A percentile compares a stretch with the other conserved stretches of the same genome.
Conservation (phyloP, 2,888 invertebrate genomes). For the Mesorhabditis spiculigera region DNA sequence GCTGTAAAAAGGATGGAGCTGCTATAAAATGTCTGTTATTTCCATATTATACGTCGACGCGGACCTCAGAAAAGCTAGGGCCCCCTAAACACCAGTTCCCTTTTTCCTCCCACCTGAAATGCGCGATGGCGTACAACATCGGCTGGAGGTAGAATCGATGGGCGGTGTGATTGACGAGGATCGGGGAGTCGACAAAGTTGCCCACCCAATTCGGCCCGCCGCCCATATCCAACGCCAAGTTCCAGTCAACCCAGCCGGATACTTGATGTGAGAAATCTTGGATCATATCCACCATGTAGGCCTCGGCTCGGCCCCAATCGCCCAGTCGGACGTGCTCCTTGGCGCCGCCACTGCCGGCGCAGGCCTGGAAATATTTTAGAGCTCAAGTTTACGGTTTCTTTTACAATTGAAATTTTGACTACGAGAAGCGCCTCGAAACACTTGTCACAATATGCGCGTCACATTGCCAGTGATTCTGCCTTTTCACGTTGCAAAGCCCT, state of each 20-base stretch:
- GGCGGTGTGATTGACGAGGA: slow-evolving; percentile 65
- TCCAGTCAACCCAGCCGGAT: slow-evolving; percentile 87
- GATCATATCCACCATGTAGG: slow-evolving; percentile 66
- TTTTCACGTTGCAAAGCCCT: no score
- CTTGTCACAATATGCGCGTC: no score
- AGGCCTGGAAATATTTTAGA: slow-evolving; percentile 36
- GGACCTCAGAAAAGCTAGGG: no score
- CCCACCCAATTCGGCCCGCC: slow-evolving; percentile 81
- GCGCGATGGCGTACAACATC: slow-evolving; percentile 79
- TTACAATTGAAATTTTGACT: no score
- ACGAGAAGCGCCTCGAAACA: no score
- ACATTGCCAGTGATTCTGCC: no score
- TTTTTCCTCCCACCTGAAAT: slow-evolving; percentile 68
- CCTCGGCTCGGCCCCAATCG: slow-evolving; percentile 73
- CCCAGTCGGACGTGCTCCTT: slow-evolving; percentile 68
- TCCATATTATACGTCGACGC: no score
- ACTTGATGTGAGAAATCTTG: slow-evolving; percentile 75
- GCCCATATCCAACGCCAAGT: slow-evolving; percentile 71
- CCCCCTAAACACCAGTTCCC: no score
- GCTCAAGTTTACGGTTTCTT: neutral
- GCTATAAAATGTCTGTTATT: no score
- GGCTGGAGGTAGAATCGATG: slow-evolving; percentile 82
- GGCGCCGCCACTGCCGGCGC: slow-evolving; percentile 32
- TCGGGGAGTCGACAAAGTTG: slow-evolving; percentile 79
- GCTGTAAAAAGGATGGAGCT: no score